These are phyloP conservation scores for Linurgus olivaceus DNA, from an alignment of 2,797 vertebrate species.

Conservation along the genomic window DNA sequence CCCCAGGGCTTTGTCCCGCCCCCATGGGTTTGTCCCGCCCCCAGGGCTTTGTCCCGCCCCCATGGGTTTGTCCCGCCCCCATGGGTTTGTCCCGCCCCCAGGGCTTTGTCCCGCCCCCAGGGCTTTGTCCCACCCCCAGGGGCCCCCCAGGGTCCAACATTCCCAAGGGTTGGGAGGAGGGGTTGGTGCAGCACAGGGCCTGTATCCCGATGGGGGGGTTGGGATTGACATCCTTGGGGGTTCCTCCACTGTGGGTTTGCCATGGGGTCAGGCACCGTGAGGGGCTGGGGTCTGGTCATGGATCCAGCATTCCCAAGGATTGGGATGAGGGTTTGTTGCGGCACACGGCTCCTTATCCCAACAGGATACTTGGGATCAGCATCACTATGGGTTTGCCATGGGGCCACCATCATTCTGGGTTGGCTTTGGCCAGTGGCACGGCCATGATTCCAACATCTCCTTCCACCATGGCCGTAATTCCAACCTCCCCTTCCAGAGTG, in stretches of 20 bases:
- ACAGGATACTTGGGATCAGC: background rate
- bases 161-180: background rate
- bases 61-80: accelerated
- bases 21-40: no score
- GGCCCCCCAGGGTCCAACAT: accelerated
- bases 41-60: no score
- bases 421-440: background rate
- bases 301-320: background rate
- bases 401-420: accelerated
- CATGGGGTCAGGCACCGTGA: accelerated
- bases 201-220: accelerated
- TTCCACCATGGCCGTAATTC: no score
- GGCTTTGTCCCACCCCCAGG: accelerated
- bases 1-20: no score
- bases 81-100: accelerated
- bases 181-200: background rate
- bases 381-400: background rate
- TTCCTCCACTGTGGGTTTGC: background rate
- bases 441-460: background rate
- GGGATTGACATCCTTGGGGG: accelerated
- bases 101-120: no score
- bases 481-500: background rate
- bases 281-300: accelerated
- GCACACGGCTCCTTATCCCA: accelerated
- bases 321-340: background rate